A percentile compares a stretch with the other conserved stretches of the same genome.
Evolutionary conservation across 2,113 vertebrate species (phyloP).

Genomic region (Recurvirostra avosetta): DNA sequence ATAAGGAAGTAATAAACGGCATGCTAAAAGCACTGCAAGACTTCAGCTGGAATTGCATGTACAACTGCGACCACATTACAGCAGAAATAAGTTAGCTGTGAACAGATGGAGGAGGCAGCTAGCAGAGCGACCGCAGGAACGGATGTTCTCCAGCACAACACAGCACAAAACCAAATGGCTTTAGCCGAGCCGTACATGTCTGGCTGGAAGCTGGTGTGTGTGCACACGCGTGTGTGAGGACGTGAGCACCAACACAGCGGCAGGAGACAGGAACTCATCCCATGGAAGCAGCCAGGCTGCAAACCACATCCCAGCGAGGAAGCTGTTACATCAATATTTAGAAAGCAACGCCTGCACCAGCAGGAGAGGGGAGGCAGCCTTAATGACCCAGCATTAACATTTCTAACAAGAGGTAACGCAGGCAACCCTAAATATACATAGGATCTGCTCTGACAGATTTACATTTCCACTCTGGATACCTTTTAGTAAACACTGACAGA

Average conservation of each 20-base stretch:
- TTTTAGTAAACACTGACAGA: background rate
- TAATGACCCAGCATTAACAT: background rate
- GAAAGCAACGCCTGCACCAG: background rate
- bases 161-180: background rate
- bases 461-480: background rate
- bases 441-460: background rate
- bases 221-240: rapidly evolving
- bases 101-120: background rate
- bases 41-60: background rate
- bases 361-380: background rate
- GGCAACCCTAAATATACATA: background rate
- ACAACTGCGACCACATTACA: background rate
- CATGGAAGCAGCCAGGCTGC: background rate
- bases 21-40: background rate
- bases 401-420: background rate
- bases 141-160: background rate
- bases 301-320: background rate
- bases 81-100: background rate
- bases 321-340: background rate
- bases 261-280: background rate
- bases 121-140: background rate
- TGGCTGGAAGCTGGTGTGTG: rapidly evolving
- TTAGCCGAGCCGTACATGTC: rapidly evolving
- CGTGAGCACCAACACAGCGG: background rate
- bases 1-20: background rate